Conservation (phyloP, 1,140 invertebrate genomes). For the Bemisia tabaci region DNA sequence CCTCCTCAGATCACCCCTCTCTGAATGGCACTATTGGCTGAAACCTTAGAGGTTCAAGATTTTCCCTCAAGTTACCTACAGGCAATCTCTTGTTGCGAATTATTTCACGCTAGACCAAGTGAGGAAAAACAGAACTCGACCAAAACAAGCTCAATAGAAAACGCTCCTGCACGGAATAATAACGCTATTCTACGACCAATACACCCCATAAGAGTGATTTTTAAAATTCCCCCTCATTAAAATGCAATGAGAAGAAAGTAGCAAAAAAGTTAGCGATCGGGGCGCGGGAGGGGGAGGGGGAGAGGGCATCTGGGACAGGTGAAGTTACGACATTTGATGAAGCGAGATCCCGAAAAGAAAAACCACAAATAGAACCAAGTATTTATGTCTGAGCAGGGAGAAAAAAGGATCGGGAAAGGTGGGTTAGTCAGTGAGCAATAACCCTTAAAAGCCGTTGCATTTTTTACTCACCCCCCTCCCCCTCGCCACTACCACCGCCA, state of each 20-base stretch:
- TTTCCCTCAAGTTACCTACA: too few species aligned
- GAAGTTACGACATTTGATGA: neutral
- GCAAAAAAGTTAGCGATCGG: neutral
- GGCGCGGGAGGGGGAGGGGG: neutral
- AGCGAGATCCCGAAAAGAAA: neutral
- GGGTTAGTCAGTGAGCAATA: neutral
- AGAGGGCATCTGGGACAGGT: neutral
- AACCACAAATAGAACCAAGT: neutral
- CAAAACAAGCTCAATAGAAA: too few species aligned
- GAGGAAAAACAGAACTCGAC: too few species aligned
- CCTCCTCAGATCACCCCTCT: too few species aligned
- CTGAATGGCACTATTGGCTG: too few species aligned
- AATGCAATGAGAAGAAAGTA: neutral
- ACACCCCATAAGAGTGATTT: too few species aligned
- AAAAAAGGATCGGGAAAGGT: neutral
- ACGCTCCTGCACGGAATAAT: too few species aligned
- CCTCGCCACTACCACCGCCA: neutral
- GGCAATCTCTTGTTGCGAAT: too few species aligned
- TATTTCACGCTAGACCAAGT: too few species aligned
- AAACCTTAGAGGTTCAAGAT: too few species aligned
- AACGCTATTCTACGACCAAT: too few species aligned
- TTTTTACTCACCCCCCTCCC: neutral
- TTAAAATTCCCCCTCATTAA: too few species aligned
- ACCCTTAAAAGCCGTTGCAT: neutral
- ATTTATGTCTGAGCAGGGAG: neutral